Conservation (phyloP, 2,888 invertebrate species). For the Caprella mutica region DNA sequence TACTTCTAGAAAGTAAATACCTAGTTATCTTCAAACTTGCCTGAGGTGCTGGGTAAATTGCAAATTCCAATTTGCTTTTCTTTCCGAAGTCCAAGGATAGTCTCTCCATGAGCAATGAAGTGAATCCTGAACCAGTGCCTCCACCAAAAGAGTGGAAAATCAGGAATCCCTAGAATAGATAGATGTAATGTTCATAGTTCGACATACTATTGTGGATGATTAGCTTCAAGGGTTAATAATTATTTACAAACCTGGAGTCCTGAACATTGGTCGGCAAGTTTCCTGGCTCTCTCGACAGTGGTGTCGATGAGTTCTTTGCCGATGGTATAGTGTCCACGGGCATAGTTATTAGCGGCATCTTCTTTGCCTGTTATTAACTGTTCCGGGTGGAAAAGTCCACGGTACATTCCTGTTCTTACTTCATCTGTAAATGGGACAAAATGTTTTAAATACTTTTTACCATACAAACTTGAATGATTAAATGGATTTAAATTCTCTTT, state of each 20-base stretch:
- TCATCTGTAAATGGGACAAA: constrained; percentile 37
- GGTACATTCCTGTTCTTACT: constrained; percentile 43
- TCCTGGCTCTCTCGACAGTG: constrained; percentile 62
- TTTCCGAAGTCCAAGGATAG: constrained; percentile 92
- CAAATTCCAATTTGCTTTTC: too few species aligned
- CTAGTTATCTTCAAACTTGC: too few species aligned
- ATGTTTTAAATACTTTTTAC: neutral
- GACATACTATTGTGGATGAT: too few species aligned
- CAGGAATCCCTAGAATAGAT: constrained; percentile 68
- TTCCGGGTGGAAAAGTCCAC: constrained; percentile 47
- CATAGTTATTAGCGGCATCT: constrained; percentile 44
- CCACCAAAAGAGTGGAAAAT: constrained; percentile 84
- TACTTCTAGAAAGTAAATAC: too few species aligned
- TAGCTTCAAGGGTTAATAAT: too few species aligned
- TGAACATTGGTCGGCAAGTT: constrained; percentile 67
- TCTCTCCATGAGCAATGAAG: constrained; percentile 91
- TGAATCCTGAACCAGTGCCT: constrained; percentile 93
- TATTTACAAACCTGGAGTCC: constrained; percentile 26
- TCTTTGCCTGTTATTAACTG: constrained; percentile 47
- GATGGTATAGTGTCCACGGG: constrained; percentile 58
- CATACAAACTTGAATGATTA: too few species aligned
- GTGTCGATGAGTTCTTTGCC: constrained; percentile 61
- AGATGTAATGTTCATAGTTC: too few species aligned
- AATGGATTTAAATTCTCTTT: neutral
- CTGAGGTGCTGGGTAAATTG: constrained; percentile 88